These are phyloP conservation scores for Ctenopoma kingsleyae DNA, from an alignment of 2,797 vertebrate species.

Conservation along the genomic window DNA sequence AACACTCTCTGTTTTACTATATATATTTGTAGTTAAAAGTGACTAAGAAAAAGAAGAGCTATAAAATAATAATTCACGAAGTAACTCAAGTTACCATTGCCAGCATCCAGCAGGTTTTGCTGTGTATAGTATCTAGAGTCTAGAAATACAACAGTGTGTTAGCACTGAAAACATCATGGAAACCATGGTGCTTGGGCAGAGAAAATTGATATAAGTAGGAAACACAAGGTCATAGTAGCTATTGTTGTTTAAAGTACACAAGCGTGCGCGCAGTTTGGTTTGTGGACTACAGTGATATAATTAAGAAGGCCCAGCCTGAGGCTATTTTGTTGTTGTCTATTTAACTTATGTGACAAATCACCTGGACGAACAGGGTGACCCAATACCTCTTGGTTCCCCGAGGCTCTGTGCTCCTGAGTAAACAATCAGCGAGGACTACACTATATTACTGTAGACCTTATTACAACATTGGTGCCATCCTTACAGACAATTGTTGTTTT, in stretches of 20 bases:
- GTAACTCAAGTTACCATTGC: conserved; percentile 7
- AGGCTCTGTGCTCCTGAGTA: conserved; percentile 74
- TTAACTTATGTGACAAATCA: conserved; percentile 86
- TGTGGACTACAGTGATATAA: conserved; percentile 78
- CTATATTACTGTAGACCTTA: conserved; percentile 74
- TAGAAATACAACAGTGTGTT: conserved; percentile 53
- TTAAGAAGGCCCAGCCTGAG: conserved; percentile 66
- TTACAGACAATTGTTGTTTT: conserved; percentile 74
- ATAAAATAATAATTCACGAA: too few relatives aligned
- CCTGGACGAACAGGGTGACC: conserved; percentile 77
- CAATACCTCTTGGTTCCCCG: conserved; percentile 65
- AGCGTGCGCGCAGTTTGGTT: conserved; percentile 43
- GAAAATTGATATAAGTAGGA: conserved; percentile 50
- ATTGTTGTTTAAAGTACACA: conserved; percentile 60
- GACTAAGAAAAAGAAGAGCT: too few relatives aligned
- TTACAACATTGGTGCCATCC: conserved; percentile 64
- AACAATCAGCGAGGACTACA: conserved; percentile 77
- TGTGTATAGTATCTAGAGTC: conserved; percentile 64
- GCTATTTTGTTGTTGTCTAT: conserved; percentile 79
- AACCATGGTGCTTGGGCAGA: conserved; percentile 31
- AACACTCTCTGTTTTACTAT: too few relatives aligned
- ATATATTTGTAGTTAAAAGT: too few relatives aligned
- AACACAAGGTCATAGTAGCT: conserved; percentile 23
- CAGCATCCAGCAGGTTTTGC: conserved; percentile 34
- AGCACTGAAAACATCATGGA: conserved; percentile 53